phyloP scores from a whole-genome alignment of 2,888 invertebrate genomes.

The Entomobrya multifasciata region DNA sequence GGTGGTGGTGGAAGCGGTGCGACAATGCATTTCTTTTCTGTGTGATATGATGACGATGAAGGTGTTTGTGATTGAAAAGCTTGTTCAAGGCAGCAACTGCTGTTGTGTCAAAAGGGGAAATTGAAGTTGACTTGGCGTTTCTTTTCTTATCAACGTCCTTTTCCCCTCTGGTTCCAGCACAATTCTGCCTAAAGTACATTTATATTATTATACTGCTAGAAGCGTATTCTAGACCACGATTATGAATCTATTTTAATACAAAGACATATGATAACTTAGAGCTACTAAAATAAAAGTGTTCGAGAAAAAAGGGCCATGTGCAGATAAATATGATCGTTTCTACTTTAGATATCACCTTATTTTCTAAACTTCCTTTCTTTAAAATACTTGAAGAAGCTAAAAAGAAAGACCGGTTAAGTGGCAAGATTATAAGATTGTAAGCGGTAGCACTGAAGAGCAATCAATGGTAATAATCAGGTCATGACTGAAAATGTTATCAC shows the following conservation, averaged over 20 bases:
- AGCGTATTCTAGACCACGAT: too few species aligned
- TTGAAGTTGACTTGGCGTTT: conserved; percentile 58
- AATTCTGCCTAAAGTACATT: too few species aligned
- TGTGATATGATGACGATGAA: neutral
- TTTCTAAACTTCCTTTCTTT: too few species aligned
- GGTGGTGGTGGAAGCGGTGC: conserved; percentile 30
- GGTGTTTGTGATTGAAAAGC: conserved; percentile 41
- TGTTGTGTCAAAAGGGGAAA: conserved; percentile 57
- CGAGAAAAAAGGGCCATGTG: too few species aligned
- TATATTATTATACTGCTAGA: too few species aligned
- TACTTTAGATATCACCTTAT: too few species aligned
- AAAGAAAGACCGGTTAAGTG: neutral
- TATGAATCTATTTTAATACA: too few species aligned
- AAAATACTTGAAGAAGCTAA: too few species aligned
- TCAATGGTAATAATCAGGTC: conserved; percentile 35
- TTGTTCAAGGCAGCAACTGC: conserved; percentile 18
- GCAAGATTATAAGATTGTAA: neutral
- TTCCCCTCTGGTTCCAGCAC: conserved; percentile 40
- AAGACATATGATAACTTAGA: too few species aligned
- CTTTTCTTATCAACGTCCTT: conserved; percentile 65
- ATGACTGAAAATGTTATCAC: conserved; percentile 19
- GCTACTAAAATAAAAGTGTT: too few species aligned
- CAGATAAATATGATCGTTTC: too few species aligned
- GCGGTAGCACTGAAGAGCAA: conserved; percentile 29
- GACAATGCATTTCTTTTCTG: neutral